Conservation (phyloP, 2,888 invertebrate species). For the Campoplex nolae region DNA sequence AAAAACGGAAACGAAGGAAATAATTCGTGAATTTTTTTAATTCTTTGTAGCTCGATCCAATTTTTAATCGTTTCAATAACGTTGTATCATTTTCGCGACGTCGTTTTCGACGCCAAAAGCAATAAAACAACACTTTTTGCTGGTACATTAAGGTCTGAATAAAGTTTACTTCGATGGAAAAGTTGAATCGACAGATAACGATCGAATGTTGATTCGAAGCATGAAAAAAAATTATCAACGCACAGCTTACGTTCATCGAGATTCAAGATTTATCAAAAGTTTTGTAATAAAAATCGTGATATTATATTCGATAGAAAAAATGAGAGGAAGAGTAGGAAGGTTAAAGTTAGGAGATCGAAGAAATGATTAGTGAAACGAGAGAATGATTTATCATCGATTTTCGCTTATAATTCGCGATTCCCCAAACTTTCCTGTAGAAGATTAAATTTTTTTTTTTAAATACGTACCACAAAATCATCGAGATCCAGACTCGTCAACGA, state of each 20-base stretch:
- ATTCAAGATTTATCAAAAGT: too few species aligned
- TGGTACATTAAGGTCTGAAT: not conserved
- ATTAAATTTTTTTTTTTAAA: not conserved
- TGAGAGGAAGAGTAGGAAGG: too few species aligned
- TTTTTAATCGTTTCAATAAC: not conserved
- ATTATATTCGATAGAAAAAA: too few species aligned
- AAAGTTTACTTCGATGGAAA: not conserved
- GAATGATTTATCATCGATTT: not conserved
- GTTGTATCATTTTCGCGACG: not conserved
- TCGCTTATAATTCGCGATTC: not conserved
- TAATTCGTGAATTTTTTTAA: too few species aligned
- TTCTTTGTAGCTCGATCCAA: not conserved
- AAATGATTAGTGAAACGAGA: too few species aligned
- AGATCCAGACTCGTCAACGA: constrained; percentile 90
- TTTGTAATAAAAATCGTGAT: too few species aligned
- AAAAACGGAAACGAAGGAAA: too few species aligned
- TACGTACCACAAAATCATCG: constrained; percentile 88
- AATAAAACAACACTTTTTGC: not conserved
- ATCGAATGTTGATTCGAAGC: too few species aligned
- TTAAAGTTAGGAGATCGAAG: too few species aligned
- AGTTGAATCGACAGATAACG: too few species aligned
- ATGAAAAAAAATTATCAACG: too few species aligned
- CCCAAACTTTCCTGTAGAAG: not conserved
- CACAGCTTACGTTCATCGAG: too few species aligned
- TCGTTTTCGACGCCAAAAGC: not conserved